phyloP scores from a whole-genome alignment of 2,888 invertebrate genomes.

The Apodemia zela region DNA sequence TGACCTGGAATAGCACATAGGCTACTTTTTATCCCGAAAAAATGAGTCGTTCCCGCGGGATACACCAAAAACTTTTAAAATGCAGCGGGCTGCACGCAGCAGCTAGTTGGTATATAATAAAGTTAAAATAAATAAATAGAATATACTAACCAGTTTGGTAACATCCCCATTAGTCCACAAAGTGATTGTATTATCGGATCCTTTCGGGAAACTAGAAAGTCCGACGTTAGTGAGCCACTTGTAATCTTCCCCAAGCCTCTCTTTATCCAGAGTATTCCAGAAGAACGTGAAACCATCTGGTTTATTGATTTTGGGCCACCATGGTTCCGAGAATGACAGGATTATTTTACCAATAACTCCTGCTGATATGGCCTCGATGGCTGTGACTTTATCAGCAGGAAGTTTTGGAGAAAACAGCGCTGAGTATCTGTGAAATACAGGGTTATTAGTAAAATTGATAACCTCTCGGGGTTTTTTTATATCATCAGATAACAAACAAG shows the following conservation, averaged over 20 bases:
- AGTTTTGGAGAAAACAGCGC: conserved; percentile 78
- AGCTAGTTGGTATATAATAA: too few relatives aligned
- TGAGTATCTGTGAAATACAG: conserved; percentile 44
- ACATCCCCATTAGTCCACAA: conserved; percentile 38
- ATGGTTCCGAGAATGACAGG: conserved; percentile 79
- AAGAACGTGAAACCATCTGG: conserved; percentile 37
- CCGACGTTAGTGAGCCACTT: conserved; percentile 37
- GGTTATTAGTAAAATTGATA: too few relatives aligned
- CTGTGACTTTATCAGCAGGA: conserved; percentile 68
- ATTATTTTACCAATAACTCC: conserved; percentile 85
- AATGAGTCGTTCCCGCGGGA: too few relatives aligned
- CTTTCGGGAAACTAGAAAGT: conserved; percentile 35
- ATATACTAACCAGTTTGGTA: too few relatives aligned
- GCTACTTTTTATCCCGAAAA: too few relatives aligned
- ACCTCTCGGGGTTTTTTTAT: too few relatives aligned
- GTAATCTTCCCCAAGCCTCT: conserved; percentile 30
- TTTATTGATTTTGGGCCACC: conserved; percentile 84
- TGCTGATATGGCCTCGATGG: conserved; percentile 80
- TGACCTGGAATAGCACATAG: too few relatives aligned
- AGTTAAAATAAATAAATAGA: too few relatives aligned
- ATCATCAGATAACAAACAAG: too few relatives aligned
- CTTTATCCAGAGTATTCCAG: conserved; percentile 40
- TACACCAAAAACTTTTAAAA: too few relatives aligned
- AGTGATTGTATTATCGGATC: conserved; percentile 32
- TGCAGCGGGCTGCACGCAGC: too few relatives aligned